Base-by-base conservation (phyloP, 2,113 vertebrate genomes). In the Alouatta palliata region DNA sequence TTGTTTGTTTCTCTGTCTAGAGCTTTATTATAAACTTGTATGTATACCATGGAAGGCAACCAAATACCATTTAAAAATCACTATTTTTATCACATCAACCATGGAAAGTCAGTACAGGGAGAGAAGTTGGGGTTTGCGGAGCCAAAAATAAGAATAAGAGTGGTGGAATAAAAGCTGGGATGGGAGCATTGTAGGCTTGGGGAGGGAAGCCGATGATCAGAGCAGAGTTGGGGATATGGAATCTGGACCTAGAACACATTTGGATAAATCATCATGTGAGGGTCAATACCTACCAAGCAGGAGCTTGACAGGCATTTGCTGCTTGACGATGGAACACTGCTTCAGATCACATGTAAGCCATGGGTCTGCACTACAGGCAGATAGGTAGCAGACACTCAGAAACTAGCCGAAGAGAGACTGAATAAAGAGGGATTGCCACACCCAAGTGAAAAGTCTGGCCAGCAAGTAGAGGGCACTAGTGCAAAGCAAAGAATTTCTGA, bases 381-480 rank as follows among this genome's bases (percentile, higher is more conserved):
- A 5, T 6, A 23, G 1, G 17, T 1, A 75, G 76, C 66, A 23
- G 35, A 83, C n/a, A n/a, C 56, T 32, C 27, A 27, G 90, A 90
- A 52, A 89, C 76, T 64, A 54, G n/a, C n/a, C 52, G 37, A 61
- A 47, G 13, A 64, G 20, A 80, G 12, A 52, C 61, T 20, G 56
- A 45, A 61, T 23, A 32, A 68, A 54, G 73, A 73, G 30, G 37
- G 27, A 83, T n/a, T 8, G 7, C 0, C 66, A 8, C 17, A 85
- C 64, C 43, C 84, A 82, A 84, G 88, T 43, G 70, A 35, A 87
- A 84, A 52, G 52, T 66, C 45, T 89, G 45, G 84, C 21, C 30
- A 89, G 47, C 82, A 95, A 94, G 93, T 9, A 66, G 47, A 95
- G 68, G 87, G 56, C 37, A 70, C 79, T 71, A 19, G 86, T 16